A percentile compares a stretch with the other conserved stretches of the same genome.
Evolutionary conservation across 1,140 invertebrate genomes (phyloP).

Genomic region (Drosophila micromelanica): DNA sequence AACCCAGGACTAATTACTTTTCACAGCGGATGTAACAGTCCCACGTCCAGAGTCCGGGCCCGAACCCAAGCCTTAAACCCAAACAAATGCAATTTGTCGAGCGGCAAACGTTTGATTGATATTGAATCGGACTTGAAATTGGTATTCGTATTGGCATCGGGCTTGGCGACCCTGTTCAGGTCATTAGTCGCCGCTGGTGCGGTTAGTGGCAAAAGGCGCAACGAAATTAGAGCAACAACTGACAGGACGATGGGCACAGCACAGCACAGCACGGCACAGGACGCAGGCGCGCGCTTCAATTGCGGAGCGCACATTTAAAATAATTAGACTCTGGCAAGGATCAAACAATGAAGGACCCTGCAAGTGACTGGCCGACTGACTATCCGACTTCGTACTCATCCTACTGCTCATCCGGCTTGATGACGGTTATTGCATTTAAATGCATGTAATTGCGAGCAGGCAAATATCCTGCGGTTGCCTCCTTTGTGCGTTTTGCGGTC

Average conservation of each 20-base stretch:
- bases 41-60: background rate
- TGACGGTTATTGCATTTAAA: slow-evolving; percentile 82
- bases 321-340: slow-evolving; percentile 65
- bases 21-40: slow-evolving; percentile 43
- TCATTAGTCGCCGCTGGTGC: slow-evolving; percentile 61
- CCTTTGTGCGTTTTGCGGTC: slow-evolving; percentile 58
- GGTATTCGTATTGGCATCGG: slow-evolving; percentile 2
- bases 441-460: slow-evolving; percentile 71
- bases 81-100: slow-evolving; percentile 74
- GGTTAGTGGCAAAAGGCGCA: slow-evolving; percentile 60
- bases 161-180: slow-evolving; percentile 49
- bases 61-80: slow-evolving; percentile 6
- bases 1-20: slow-evolving; percentile 64
- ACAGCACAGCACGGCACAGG: slow-evolving; percentile 1
- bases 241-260: slow-evolving; percentile 5
- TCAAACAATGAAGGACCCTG: slow-evolving; percentile 33
- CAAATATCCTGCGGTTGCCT: slow-evolving; percentile 65
- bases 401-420: slow-evolving; percentile 47
- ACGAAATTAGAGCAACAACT: slow-evolving; percentile 69
- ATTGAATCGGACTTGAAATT: slow-evolving; percentile 64
- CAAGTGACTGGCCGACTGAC: background rate
- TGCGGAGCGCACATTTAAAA: slow-evolving; percentile 67
- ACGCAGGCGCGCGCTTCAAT: slow-evolving; percentile 78
- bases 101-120: slow-evolving; percentile 78
- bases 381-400: slow-evolving; percentile 15